A percentile compares a stretch with the other conserved stretches of the same genome.
These are phyloP conservation scores for Lophura nycthemera DNA, from an alignment of 2,113 vertebrate species.

Conservation along the genomic window DNA sequence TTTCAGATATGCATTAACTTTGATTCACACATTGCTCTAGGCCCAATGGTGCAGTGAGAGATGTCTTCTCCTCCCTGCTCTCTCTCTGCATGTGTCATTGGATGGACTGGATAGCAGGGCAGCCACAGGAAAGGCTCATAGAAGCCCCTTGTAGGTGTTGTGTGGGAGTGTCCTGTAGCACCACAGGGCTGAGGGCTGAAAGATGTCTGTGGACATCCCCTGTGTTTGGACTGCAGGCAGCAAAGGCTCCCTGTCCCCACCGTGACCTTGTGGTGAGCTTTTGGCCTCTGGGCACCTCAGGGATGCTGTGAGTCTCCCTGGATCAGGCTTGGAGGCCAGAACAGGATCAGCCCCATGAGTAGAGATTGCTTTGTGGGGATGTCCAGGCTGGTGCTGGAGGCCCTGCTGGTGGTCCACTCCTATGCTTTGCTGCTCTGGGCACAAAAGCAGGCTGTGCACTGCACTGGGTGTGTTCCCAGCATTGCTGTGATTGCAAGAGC, in stretches of 20 bases:
- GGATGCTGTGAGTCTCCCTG: neutral
- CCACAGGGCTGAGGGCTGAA: neutral
- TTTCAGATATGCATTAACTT: constrained; percentile 8
- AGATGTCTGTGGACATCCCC: neutral
- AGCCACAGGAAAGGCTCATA: neutral
- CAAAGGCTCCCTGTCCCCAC: neutral
- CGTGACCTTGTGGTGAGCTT: neutral
- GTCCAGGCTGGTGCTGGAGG: neutral
- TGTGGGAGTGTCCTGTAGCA: neutral
- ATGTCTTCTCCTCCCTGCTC: neutral
- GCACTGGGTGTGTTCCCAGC: fast-evolving
- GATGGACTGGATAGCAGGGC: neutral
- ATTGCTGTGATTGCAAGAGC: neutral
- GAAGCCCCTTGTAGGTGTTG: neutral
- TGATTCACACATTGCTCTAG: neutral
- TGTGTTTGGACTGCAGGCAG: neutral
- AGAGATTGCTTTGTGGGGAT: neutral
- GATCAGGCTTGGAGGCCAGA: neutral
- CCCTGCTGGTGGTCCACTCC: fast-evolving
- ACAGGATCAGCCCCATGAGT: neutral
- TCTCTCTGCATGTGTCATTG: fast-evolving
- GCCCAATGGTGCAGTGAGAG: neutral
- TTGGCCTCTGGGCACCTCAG: neutral
- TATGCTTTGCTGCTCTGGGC: neutral
- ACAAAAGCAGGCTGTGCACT: fast-evolving